These are phyloP conservation scores for Cyclargus thomasi DNA, from an alignment of 1,140 invertebrate species.

Conservation along the genomic window DNA sequence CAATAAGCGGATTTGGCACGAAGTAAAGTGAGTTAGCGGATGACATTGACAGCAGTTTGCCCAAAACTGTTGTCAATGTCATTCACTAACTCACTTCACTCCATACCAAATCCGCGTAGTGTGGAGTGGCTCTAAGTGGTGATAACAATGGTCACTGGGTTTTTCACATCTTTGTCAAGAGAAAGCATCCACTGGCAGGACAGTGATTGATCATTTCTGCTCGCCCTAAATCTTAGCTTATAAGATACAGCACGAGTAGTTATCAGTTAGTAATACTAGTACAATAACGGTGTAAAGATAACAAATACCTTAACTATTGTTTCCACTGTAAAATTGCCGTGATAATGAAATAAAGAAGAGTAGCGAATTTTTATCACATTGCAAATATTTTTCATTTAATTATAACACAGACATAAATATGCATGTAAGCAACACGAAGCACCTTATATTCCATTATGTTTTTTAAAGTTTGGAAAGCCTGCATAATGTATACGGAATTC, in stretches of 20 bases:
- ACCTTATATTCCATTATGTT: no score
- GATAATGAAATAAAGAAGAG: constrained; percentile 7
- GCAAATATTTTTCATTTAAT: neutral
- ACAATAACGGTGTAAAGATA: neutral
- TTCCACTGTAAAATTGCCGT: neutral
- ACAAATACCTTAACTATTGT: neutral
- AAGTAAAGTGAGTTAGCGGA: no score
- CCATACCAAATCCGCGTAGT: no score
- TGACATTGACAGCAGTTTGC: no score
- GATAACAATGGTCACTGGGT: no score
- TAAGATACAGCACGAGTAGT: neutral
- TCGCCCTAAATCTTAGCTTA: neutral
- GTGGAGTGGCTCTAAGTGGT: no score
- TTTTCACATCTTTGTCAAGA: no score
- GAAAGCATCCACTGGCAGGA: neutral
- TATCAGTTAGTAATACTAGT: neutral
- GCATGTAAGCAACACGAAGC: constrained; percentile 5
- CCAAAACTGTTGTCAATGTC: no score
- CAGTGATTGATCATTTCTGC: neutral
- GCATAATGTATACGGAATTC: no score
- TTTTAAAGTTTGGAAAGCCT: no score
- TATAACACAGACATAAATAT: neutral
- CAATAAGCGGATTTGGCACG: no score
- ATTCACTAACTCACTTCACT: no score
- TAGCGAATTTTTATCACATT: neutral